Conservation (phyloP, 2,888 invertebrate genomes). For the Pardosa pseudoannulata region DNA sequence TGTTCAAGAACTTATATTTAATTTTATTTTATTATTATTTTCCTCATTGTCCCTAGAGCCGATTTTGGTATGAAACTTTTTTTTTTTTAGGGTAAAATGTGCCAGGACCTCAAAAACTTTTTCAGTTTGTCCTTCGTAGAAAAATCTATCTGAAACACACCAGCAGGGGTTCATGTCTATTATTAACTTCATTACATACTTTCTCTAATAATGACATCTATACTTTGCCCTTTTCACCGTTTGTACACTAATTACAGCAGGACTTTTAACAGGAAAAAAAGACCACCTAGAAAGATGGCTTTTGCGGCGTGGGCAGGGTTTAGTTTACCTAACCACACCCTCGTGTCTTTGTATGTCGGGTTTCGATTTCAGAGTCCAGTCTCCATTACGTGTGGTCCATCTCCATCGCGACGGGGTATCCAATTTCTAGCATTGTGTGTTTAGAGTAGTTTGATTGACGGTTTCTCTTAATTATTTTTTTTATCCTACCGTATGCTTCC, state of each 20-base stretch:
- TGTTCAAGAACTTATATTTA: no score
- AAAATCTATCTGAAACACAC: background rate
- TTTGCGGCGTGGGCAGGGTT: constrained; percentile 46
- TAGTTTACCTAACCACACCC: constrained; percentile 38
- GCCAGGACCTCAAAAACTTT: no score
- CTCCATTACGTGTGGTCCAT: constrained; percentile 51
- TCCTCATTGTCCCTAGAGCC: no score
- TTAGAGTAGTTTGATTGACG: constrained; percentile 24
- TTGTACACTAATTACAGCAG: background rate
- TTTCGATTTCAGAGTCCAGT: constrained; percentile 62
- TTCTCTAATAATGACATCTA: background rate
- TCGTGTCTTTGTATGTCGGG: constrained; percentile 57
- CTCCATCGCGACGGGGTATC: constrained; percentile 30
- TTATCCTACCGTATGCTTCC: constrained; percentile 5
- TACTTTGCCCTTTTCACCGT: background rate
- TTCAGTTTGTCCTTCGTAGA: no score
- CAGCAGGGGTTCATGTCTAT: background rate
- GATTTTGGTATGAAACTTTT: no score
- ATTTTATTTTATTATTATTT: no score
- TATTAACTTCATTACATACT: background rate
- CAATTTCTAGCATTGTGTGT: constrained; percentile 40
- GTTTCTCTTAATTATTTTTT: constrained; percentile 42
- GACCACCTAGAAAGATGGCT: constrained; percentile 47
- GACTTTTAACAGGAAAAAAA: background rate
- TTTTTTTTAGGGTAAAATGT: no score